Evolutionary conservation across 2,113 vertebrate genomes (phyloP), one percentile per base, ranked within the genome.

Genomic region (Bujurquina vittata): DNA sequence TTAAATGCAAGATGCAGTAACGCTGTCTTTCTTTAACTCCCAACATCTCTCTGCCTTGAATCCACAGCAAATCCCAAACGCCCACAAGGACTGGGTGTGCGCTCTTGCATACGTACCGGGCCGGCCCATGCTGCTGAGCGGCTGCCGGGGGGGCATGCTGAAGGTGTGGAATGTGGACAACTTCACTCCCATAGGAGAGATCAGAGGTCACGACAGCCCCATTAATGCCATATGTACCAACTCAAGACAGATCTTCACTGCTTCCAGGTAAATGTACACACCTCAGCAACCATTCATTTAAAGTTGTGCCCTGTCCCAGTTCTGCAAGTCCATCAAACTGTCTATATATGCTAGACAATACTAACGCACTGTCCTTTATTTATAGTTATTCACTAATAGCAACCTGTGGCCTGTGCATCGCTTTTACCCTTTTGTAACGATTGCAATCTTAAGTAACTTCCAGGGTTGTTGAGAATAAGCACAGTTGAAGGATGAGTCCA

Each of bases 41-140:
- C 17, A 7, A 23, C 14, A n/a, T 54, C 20, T 79, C 46, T 84
- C 56, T 84, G 4, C 58, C 29, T 75, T 62, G 7, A 15, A 60
- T 85, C 77, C 40, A 3, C 95, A 99, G 98, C 98, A 99, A 99
- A 97, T 99, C 89, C 98, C 98, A 17, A 99, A 98, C 0, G 97
- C 98, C 10, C 98, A 99, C 91, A 99, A 99, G 84, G 98, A 99
- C 91, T 99, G 98, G 98, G 98, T 99, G 22, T 98, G 98, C 9
- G 97, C 98, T 5, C 95, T 99, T 94, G 97, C 97, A 14, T 97
- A 97, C 1, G 97, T 99, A 37, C 97, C 98, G 0, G 96, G 97
- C 3, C 96, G 97, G 11, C 97, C 97, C 87, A 96, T 98, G 97
- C 95, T 99, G 93, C 95, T 99, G 85, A 99, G 98, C 0, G 97